Base-by-base conservation (phyloP, 53 echinoderm and acorn worm species). In the Zoroaster sp. region DNA sequence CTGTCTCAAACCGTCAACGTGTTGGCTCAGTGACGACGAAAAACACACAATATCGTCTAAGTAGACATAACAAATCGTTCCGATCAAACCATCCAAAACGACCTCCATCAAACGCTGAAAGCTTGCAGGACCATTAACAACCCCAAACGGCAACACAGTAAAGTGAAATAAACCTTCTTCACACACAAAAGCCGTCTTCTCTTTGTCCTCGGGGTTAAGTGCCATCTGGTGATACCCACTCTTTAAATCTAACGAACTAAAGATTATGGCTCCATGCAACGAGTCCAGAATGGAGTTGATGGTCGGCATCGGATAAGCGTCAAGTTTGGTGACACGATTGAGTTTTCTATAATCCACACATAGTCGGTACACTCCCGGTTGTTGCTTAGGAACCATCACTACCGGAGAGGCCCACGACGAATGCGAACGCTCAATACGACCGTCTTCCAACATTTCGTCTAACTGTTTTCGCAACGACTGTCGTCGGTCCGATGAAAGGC, bases 311-410 rank as follows among this genome's bases (percentile, higher is more conserved):
- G 88, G 87, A 47, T 75, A 91, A 2, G 92, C 89, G 68, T 89
- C 92, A 32, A 59, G 54, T 53, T 88, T 93, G 35, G 93, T 90
- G 5, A 93, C 83, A 0, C 67, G 9, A 73, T 93, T 93, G 5
- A 93, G 31, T 28, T 43, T 78, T 20, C 88, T 35, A 39, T 80
- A 90, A 40, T 93, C 90, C 5, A 93, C 65, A 45, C 90, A 91
- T 20, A 90, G 36, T 39, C 93, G 34, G 32, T 80, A 74, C 18
- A 71, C 54, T 9, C 77, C 54, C 0, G 53, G 52, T 12, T 75
- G 40, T 34, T 40, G 63, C 54, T 83, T 83, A n/a, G 90, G 90
- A 36, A 90, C 90, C 74, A 83, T 82, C 28, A 88, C 39, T 14
- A 72, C 73, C 10, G 43, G 83, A 42, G 73, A 73, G 46, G 75